phyloP scores from a whole-genome alignment of 2,113 vertebrate genomes.

The Coptodon bakossiorum region DNA sequence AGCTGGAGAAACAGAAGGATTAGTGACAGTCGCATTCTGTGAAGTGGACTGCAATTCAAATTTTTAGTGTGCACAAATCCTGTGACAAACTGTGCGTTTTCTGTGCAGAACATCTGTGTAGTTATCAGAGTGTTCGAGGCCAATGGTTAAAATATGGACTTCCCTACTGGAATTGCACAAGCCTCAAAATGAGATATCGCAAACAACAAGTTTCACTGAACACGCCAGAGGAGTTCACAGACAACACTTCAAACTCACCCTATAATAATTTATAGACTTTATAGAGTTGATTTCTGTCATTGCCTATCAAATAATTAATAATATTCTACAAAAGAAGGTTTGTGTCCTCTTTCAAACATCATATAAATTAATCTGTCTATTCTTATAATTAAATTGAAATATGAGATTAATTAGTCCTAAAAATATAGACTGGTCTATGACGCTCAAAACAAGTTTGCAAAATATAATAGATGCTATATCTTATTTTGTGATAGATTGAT shows the following conservation, averaged over 20 bases:
- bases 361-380: background rate
- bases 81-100: background rate
- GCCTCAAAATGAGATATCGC: background rate
- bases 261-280: background rate
- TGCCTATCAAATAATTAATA: background rate
- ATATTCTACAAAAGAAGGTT: background rate
- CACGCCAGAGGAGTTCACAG: background rate
- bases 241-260: background rate
- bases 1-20: background rate
- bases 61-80: background rate
- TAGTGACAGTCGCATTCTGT: background rate
- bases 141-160: background rate
- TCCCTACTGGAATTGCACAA: background rate
- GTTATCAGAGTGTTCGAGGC: background rate
- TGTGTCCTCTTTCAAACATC: background rate
- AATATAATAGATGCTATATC: background rate
- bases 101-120: background rate
- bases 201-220: background rate
- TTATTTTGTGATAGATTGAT: background rate
- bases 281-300: background rate
- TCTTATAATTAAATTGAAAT: background rate
- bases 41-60: background rate
- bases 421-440: background rate
- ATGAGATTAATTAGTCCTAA: background rate
- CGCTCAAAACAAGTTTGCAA: background rate